Evolutionary conservation across 1,140 invertebrate genomes (phyloP).

Genomic region (Leucophenga varia): DNA sequence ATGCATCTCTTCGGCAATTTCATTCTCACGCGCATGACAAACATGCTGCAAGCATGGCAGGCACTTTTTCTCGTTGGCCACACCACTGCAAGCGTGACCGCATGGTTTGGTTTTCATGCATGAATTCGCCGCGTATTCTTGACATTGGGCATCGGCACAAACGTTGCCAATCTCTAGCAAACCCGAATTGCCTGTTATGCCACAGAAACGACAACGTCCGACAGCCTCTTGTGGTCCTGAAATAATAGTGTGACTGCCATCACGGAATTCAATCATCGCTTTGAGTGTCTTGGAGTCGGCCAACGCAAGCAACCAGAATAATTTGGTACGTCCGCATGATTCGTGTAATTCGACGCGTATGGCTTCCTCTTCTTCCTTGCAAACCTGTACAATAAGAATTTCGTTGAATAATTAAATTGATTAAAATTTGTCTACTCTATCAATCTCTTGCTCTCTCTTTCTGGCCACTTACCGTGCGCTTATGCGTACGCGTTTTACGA

Average conservation of each 20-base stretch:
- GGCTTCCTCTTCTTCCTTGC: conserved; percentile 94
- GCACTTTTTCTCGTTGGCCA: conserved; percentile 78
- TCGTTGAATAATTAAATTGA: conserved; percentile 38
- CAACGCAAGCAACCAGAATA: conserved; percentile 91
- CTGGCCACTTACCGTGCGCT: conserved; percentile 68
- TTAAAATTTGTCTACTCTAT: too few species aligned
- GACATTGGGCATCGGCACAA: conserved; percentile 91
- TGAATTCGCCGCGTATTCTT: conserved; percentile 82
- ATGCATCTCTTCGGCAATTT: conserved; percentile 61
- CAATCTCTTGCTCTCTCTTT: too few species aligned
- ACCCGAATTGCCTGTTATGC: conserved; percentile 78
- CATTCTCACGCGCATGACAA: conserved; percentile 56
- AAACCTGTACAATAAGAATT: conserved; percentile 61
- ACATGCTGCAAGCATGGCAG: conserved; percentile 77
- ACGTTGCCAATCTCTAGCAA: conserved; percentile 89
- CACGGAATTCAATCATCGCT: conserved; percentile 90
- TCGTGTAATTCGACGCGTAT: conserved; percentile 94
- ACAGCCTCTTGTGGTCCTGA: conserved; percentile 59
- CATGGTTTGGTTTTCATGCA: conserved; percentile 83
- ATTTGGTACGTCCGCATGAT: conserved; percentile 90
- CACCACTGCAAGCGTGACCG: conserved; percentile 91
- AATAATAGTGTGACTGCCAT: conserved; percentile 62
- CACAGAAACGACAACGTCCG: conserved; percentile 91
- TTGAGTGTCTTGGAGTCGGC: conserved; percentile 92
- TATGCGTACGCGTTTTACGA: conserved; percentile 80